Evolutionary conservation across 2,888 invertebrate genomes (phyloP).

Genomic region (Gnatocerus cornutus): DNA sequence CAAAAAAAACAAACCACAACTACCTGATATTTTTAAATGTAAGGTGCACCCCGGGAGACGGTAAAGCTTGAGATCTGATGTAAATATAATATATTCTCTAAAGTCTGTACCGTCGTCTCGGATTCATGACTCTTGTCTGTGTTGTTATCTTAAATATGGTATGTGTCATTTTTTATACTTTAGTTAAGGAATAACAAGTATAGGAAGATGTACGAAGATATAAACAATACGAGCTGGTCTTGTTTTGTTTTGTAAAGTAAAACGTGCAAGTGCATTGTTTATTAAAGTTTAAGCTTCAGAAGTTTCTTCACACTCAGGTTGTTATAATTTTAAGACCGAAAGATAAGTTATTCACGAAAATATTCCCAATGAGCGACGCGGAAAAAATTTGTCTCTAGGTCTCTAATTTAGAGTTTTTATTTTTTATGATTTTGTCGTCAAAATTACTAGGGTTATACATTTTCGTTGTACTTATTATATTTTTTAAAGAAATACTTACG

Average conservation of each 20-base stretch:
- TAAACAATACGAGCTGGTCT: conserved; percentile 64
- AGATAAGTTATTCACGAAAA: conserved; percentile 27
- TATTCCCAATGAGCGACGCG: conserved; percentile 41
- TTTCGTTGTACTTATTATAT: conserved; percentile 51
- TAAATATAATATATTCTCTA: conserved; percentile 58
- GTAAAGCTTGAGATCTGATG: conserved; percentile 59
- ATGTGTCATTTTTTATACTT: conserved; percentile 64
- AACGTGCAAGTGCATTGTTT: conserved; percentile 48
- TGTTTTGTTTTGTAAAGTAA: conserved; percentile 57
- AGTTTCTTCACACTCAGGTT: conserved; percentile 55
- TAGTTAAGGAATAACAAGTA: conserved; percentile 56
- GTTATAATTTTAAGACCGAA: conserved; percentile 53
- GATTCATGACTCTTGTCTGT: conserved; percentile 64
- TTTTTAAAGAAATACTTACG: conserved; percentile 47
- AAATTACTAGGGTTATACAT: conserved; percentile 36
- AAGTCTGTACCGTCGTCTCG: conserved; percentile 57
- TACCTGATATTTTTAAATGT: conserved; percentile 51
- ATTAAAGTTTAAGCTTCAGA: conserved; percentile 47
- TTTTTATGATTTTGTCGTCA: conserved; percentile 34
- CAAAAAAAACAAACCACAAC: conserved; percentile 47
- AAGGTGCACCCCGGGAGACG: conserved; percentile 51
- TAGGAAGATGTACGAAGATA: conserved; percentile 57
- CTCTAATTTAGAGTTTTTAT: conserved; percentile 38
- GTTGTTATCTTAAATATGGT: conserved; percentile 63
- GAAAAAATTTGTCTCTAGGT: conserved; percentile 43